Conservation (phyloP, 2,797 vertebrate species). For the Cossypha heuglini region DNA sequence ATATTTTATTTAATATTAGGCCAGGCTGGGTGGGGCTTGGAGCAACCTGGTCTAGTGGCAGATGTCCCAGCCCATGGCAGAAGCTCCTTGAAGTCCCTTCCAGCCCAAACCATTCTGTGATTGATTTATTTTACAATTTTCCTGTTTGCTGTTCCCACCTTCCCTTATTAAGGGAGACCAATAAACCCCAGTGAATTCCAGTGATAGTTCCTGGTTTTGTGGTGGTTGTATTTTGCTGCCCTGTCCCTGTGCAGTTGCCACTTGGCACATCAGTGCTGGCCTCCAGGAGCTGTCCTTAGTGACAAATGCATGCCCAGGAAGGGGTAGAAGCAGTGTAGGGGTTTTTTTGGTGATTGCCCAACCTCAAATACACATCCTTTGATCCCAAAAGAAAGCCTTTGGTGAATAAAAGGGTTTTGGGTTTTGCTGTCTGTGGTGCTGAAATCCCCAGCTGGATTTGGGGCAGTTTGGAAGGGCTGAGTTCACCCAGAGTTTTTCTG, state of each 20-base stretch:
- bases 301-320: neutral
- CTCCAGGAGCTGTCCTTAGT: neutral
- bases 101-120: neutral
- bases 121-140: neutral
- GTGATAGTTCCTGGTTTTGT: fast-evolving
- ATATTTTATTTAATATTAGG: neutral
- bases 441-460: neutral
- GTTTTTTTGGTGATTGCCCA: neutral
- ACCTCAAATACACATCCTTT: neutral
- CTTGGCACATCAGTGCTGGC: neutral
- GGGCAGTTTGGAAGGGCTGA: neutral
- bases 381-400: no score
- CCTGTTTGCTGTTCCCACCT: neutral
- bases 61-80: neutral
- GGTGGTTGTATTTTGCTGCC: neutral
- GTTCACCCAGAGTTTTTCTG: neutral
- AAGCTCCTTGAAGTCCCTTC: no score
- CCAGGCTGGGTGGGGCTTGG: neutral
- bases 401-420: neutral
- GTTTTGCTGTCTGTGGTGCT: neutral
- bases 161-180: neutral
- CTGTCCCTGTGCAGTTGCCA: neutral
- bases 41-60: neutral
- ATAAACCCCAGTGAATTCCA: neutral
- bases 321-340: fast-evolving